Evolutionary conservation across 2,888 invertebrate genomes (phyloP).

Genomic region (Malthinus seriepunctatus): DNA sequence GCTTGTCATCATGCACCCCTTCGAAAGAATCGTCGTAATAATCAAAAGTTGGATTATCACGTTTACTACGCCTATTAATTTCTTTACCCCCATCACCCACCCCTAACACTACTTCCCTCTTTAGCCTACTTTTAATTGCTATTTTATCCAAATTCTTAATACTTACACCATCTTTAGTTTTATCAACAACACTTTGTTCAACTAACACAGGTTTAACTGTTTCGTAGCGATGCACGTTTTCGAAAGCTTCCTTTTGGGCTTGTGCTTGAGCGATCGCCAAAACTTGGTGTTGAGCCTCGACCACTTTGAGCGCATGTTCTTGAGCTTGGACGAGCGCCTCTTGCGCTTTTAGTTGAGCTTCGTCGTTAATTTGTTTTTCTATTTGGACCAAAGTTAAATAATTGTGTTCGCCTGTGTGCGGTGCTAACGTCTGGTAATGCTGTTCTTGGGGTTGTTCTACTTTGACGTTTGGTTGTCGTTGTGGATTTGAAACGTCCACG

Average conservation of each 20-base stretch:
- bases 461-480: conserved; percentile 37
- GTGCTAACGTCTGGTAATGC: neutral
- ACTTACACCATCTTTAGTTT: conserved; percentile 7
- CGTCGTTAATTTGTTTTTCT: conserved; percentile 45
- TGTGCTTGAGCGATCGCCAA: conserved; percentile 37
- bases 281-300: conserved; percentile 44
- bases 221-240: conserved; percentile 2
- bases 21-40: too few species aligned
- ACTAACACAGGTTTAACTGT: neutral
- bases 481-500: conserved; percentile 54
- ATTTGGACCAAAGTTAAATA: conserved; percentile 22
- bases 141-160: neutral
- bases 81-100: too few species aligned
- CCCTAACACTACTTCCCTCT: too few species aligned
- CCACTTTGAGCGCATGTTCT: conserved; percentile 40
- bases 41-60: too few species aligned
- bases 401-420: neutral
- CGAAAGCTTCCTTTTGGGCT: conserved; percentile 7
- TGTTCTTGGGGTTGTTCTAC: conserved; percentile 18
- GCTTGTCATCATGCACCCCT: too few species aligned
- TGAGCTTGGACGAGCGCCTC: conserved; percentile 45
- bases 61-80: too few species aligned
- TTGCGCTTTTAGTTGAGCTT: conserved; percentile 44
- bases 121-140: too few species aligned
- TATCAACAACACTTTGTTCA: neutral